Base-by-base conservation (phyloP, 2,797 vertebrate genomes). In the Anguilla obscura region DNA sequence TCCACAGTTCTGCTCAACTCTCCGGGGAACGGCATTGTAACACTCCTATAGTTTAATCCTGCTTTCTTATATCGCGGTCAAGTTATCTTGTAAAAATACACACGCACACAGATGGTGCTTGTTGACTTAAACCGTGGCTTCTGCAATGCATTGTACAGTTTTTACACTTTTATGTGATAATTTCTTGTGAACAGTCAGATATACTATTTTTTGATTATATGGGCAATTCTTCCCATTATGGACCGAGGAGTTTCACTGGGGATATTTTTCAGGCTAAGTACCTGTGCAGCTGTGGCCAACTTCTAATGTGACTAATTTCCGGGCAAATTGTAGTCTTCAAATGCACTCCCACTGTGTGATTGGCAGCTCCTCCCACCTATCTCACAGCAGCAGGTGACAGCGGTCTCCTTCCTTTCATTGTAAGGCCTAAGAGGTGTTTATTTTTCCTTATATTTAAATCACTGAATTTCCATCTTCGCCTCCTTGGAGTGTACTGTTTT, bases 351-450 rank as follows among this genome's bases (percentile, higher is more conserved):
- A 63, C 21, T 63, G 18, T 63, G 60, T 76, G 30, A 76, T 76
- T 76, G 71, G 30, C 71, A 36, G 71, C 2, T 33, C 71, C 71
- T 76, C 30, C 71, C 74, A 79, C 74, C 74, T 40, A 79, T 79
- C 74, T 1, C 30, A 33, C 71, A 76, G 27, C 4, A 79, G 74
- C 74, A 79, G 33, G 74, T 79, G 74, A 18, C 74, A 40, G 33
- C 18, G 16, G 74, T 5, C 74, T 36, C 71, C 30, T 76, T 1
- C 27, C 63, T 76, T 2, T 76, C 9, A 76, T 76, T 76, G 45
- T 4, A 18, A 16, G 74, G 36, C 10, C 36, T 21, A 76, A 76
- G 33, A 33, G 71, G 71, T 76, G 71, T 76, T 76, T 76, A 36
- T 76, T 36, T 76, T 36, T 7, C 71, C 24, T 16, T 33, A 14